These are phyloP conservation scores for Drosophila lini DNA, from an alignment of 1,140 invertebrate species.

Conservation along the genomic window DNA sequence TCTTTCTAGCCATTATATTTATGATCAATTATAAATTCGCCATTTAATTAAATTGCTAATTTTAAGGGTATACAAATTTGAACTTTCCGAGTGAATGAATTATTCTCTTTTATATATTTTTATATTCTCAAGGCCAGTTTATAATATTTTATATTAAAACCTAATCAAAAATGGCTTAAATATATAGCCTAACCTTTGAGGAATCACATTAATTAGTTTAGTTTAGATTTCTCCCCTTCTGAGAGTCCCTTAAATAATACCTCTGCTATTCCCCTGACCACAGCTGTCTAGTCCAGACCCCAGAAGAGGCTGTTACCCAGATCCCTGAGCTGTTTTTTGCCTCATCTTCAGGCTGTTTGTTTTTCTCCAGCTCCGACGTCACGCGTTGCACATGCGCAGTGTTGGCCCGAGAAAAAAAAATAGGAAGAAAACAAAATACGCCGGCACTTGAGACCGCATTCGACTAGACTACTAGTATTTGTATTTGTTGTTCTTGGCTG, in stretches of 20 bases:
- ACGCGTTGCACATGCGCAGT: constrained; percentile 71
- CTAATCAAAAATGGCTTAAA: background rate
- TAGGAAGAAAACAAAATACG: background rate
- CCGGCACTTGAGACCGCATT: constrained; percentile 19
- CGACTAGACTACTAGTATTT: constrained; percentile 24
- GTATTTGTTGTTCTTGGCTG: constrained; percentile 30
- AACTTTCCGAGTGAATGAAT: too few relatives aligned
- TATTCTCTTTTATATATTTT: too few relatives aligned
- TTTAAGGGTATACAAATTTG: too few relatives aligned
- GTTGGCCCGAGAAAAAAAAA: constrained; percentile 41
- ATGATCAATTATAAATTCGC: too few relatives aligned
- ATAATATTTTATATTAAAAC: too few relatives aligned
- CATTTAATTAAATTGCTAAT: too few relatives aligned
- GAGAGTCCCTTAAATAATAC: background rate
- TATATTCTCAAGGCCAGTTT: too few relatives aligned
- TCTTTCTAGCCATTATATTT: too few relatives aligned
- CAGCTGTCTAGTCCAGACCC: constrained; percentile 8
- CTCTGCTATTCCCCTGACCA: background rate
- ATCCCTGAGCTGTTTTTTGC: constrained; percentile 6
- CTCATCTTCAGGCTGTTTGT: constrained; percentile 43
- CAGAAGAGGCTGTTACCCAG: background rate
- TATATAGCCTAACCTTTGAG: too few relatives aligned
- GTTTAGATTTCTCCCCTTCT: background rate
- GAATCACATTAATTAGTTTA: too few relatives aligned
- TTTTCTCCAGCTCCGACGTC: constrained; percentile 50